These are phyloP conservation scores for Otolemur crassicaudatus DNA, from an alignment of 2,797 vertebrate genomes.

Conservation along the genomic window DNA sequence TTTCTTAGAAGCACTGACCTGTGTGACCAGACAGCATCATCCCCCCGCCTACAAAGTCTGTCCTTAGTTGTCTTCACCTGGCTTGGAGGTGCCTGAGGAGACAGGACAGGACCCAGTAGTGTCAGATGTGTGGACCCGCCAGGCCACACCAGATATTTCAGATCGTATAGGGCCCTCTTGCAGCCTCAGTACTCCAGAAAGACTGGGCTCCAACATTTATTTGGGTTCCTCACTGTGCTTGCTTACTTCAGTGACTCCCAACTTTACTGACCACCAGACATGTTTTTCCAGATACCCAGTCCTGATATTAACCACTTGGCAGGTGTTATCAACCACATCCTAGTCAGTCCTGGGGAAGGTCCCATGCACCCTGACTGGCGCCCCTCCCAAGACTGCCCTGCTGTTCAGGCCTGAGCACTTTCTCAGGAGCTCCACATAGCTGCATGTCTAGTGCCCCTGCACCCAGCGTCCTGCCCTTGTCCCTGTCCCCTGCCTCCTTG, in stretches of 20 bases:
- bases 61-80: neutral
- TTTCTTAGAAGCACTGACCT: neutral
- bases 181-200: neutral
- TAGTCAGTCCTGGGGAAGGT: neutral
- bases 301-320: too few species aligned
- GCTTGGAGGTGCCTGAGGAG: neutral
- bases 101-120: neutral
- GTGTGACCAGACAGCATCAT: neutral
- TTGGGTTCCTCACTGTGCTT: neutral
- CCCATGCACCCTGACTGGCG: too few species aligned
- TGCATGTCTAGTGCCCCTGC: neutral
- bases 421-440: neutral
- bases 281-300: neutral
- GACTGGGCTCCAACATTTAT: neutral
- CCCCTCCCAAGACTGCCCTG: neutral
- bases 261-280: neutral
- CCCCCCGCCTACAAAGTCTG: too few species aligned
- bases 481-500: neutral
- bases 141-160: neutral
- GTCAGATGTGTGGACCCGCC: too few species aligned
- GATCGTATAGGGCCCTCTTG: rapidly evolving
- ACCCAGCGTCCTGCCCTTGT: neutral
- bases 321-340: neutral
- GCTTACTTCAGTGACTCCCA: neutral
- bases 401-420: neutral